Base-by-base conservation (phyloP, 1,140 invertebrate species). In the Tachypleus tridentatus region DNA sequence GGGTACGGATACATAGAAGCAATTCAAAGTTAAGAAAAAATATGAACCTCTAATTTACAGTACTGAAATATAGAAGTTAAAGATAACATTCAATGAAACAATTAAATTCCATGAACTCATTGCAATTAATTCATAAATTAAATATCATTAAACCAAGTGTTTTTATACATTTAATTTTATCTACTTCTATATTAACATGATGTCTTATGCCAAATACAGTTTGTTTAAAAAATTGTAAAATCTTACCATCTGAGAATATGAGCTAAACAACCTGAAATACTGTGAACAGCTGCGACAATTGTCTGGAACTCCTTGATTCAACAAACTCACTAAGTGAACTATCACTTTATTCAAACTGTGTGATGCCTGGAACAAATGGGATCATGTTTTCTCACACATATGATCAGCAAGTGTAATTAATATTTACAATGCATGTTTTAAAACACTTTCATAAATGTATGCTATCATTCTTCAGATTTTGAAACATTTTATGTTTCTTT, bases 221-320 rank as follows among this genome's bases (percentile, higher is more conserved):
- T 7, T 8, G 53, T 8, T n/a, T 54, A 54, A 54, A 54, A 54
- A 54, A 54, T 3, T 1, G 7, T 54, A n/a, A 54, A 54, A 54
- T 54, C 63, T 57, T 62, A 67, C 79, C 76, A 79, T 70, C 70
- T 79, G 77, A 11, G 77, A 74, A 71, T 80, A 81, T 54, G 68
- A 66, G 57, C 70, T 72, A n/a, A 81, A 71, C 9, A 81, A 72
- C 29, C 71, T 70, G 68, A 81, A 81, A 67, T 80, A 81, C 65
- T 81, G 77, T 4, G 69, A 72, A 64, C 76, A 78, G 29, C 77
- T 76, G 72, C 78, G 77, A 70, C 76, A 76, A 62, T 78, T 75
- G 64, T 80, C 78, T 47, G 77, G 71, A 4, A 80, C 79, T 66
- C 80, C 79, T 70, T 77, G 77, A 50, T 76, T 72, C 51, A 81